Conservation (phyloP, 2,797 vertebrate species). For the Scyliorhinus canicula region DNA sequence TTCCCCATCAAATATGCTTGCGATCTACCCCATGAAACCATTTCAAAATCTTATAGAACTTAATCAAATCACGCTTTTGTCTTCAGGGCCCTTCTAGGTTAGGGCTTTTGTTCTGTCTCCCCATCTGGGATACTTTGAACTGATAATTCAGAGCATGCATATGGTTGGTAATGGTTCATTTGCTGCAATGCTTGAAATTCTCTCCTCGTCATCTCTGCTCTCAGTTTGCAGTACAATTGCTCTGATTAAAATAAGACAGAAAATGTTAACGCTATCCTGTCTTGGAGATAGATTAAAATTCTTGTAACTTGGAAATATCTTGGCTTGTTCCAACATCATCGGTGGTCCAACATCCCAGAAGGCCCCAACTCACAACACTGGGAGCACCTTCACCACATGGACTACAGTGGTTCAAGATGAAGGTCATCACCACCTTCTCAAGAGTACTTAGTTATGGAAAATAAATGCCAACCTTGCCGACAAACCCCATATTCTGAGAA, state of each 20-base stretch:
- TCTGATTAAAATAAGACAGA: neutral
- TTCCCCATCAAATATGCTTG: neutral
- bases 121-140: neutral
- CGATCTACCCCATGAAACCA: neutral
- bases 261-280: neutral
- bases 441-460: neutral
- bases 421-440: neutral
- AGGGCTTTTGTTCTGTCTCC: neutral
- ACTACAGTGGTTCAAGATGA: neutral
- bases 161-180: neutral
- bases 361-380: neutral
- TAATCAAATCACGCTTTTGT: neutral
- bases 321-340: neutral
- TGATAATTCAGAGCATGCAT: neutral
- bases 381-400: neutral
- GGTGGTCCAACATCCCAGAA: neutral
- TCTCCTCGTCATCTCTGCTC: neutral
- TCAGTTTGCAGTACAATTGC: neutral
- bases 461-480: neutral
- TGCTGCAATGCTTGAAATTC: neutral
- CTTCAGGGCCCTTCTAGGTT: neutral
- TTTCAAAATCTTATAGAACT: neutral
- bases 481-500: neutral
- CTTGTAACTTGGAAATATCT: neutral
- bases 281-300: neutral